Evolutionary conservation across 2,113 vertebrate genomes (phyloP).

Genomic region (Greenwoodochromis staneri): DNA sequence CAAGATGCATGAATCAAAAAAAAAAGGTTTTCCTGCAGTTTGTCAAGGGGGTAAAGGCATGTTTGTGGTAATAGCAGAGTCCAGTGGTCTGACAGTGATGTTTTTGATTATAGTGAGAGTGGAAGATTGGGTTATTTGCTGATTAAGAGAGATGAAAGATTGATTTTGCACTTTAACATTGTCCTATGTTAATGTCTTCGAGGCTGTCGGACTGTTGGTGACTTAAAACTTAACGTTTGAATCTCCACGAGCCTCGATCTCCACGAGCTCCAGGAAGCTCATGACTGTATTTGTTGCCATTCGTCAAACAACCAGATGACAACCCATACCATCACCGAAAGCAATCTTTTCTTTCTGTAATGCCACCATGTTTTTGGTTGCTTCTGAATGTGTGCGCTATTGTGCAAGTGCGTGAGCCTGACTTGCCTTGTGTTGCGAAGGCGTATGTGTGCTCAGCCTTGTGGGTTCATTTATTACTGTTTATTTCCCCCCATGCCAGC

Average conservation of each 20-base stretch:
- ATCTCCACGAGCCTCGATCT: not conserved
- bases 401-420: not conserved
- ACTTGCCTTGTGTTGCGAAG: not conserved
- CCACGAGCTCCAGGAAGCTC: not conserved
- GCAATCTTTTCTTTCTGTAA: not conserved
- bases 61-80: not conserved
- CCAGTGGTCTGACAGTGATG: not conserved
- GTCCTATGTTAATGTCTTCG: not conserved
- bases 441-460: conserved; percentile 18
- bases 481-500: conserved; percentile 67
- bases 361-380: not conserved
- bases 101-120: not conserved
- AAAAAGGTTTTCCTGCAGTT: not conserved
- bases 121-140: not conserved
- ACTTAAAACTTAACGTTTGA: not conserved
- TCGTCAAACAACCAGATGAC: not conserved
- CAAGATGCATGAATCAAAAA: not conserved
- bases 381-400: not conserved
- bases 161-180: not conserved
- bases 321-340: not conserved
- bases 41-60: not conserved
- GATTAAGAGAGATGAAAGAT: not conserved
- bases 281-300: not conserved
- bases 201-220: not conserved
- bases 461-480: conserved; percentile 62